Evolutionary conservation across 53 echinoderm and acorn worm species (phyloP).

Genomic region (Henricia sp.): DNA sequence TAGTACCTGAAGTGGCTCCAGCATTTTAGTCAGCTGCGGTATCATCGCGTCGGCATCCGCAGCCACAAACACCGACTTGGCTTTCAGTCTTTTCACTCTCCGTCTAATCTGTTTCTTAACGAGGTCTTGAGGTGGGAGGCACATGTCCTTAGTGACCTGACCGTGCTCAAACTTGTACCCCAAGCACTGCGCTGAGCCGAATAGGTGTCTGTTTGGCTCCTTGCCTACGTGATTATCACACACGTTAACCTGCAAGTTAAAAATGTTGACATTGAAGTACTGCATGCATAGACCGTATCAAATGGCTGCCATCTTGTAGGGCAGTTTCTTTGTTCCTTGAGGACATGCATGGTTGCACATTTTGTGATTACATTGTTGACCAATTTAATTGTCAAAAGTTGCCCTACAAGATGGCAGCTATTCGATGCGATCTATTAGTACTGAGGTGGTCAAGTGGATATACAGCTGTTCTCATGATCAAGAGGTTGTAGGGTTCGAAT

Average conservation of each 20-base stretch:
- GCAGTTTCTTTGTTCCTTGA: too few relatives aligned
- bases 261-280: too few relatives aligned
- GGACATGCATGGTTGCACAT: too few relatives aligned
- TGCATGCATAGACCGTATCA: too few relatives aligned
- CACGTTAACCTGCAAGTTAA: slow-evolving; percentile 67
- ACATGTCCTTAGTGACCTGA: slow-evolving; percentile 76
- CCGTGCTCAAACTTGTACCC: slow-evolving; percentile 88
- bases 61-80: slow-evolving; percentile 87
- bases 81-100: slow-evolving; percentile 79
- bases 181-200: slow-evolving; percentile 95
- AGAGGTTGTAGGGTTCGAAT: too few relatives aligned
- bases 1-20: slow-evolving; percentile 22
- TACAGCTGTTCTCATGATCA: too few relatives aligned
- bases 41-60: slow-evolving; percentile 83
- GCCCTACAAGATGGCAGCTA: too few relatives aligned
- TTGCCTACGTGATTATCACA: slow-evolving; percentile 66
- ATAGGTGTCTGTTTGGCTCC: slow-evolving; percentile 66
- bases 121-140: slow-evolving; percentile 62
- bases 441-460: too few relatives aligned
- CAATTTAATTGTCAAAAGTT: too few relatives aligned
- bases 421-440: too few relatives aligned
- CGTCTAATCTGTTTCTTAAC: slow-evolving; percentile 75
- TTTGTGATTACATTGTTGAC: too few relatives aligned
- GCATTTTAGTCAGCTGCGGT: slow-evolving; percentile 35
- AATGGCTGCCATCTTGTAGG: too few relatives aligned